phyloP scores from a whole-genome alignment of 1,140 invertebrate genomes.

The Drosophila albomicans region DNA sequence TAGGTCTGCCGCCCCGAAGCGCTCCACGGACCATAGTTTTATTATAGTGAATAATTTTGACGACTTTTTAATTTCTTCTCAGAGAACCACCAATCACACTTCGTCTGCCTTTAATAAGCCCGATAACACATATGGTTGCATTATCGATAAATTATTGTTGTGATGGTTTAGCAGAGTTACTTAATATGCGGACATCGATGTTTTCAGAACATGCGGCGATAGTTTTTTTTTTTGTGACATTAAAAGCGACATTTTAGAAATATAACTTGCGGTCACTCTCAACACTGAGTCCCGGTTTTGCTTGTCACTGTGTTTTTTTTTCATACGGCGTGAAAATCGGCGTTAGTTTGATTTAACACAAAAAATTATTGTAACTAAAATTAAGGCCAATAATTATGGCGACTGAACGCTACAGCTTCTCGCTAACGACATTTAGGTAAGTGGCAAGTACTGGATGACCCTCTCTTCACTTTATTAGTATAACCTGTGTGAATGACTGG shows the following conservation, averaged over 20 bases:
- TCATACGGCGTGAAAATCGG: slow-evolving; percentile 60
- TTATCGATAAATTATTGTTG: slow-evolving; percentile 3
- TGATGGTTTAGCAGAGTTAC: neutral
- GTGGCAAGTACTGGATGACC: neutral
- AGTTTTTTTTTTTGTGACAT: no score
- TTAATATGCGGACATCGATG: no score
- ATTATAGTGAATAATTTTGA: slow-evolving; percentile 68
- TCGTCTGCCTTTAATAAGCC: neutral
- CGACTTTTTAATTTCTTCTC: slow-evolving; percentile 21
- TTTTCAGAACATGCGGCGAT: no score
- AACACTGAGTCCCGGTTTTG: slow-evolving; percentile 52
- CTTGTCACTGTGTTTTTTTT: slow-evolving; percentile 66
- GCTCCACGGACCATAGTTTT: slow-evolving; percentile 80
- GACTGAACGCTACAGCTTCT: slow-evolving; percentile 99
- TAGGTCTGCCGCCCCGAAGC: slow-evolving; percentile 87
- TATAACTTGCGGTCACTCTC: neutral
- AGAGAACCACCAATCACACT: slow-evolving; percentile 15
- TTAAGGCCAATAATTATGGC: slow-evolving; percentile 88
- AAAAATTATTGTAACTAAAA: slow-evolving; percentile 50
- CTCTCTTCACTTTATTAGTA: neutral
- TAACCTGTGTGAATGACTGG: slow-evolving; percentile 66
- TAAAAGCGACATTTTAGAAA: neutral
- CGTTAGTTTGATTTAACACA: slow-evolving; percentile 57
- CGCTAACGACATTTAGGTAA: slow-evolving; percentile 98
- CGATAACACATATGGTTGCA: slow-evolving; percentile 17